Base-by-base conservation (phyloP, 1,140 invertebrate genomes). In the Ditylenchus dipsaci region DNA sequence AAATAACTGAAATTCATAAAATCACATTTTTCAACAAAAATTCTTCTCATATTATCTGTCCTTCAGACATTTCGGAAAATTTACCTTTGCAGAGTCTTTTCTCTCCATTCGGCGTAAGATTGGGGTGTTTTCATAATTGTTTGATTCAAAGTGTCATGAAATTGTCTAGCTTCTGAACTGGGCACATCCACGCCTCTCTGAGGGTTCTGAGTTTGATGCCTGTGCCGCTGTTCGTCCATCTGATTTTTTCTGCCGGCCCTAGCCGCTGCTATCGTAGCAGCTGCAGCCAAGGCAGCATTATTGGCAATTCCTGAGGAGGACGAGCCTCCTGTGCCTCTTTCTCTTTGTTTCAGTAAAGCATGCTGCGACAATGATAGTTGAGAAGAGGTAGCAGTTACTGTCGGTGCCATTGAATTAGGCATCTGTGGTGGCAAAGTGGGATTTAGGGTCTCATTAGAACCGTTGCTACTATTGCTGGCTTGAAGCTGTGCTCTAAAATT, bases 21-120 rank as follows among this genome's bases (percentile, higher is more conserved):
- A n/a, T n/a, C n/a, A n/a, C n/a, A n/a, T n/a, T n/a, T n/a, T n/a
- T n/a, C n/a, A n/a, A n/a, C n/a, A n/a, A n/a, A n/a, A n/a, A n/a
- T n/a, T n/a, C n/a, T n/a, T n/a, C n/a, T n/a, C n/a, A n/a, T n/a
- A n/a, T n/a, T n/a, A n/a, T n/a, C n/a, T n/a, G n/a, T n/a, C n/a
- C n/a, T n/a, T n/a, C n/a, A n/a, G n/a, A 11, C 33, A 38, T 38
- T 38, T 38, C 33, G 33, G 11, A 61, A 61, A 33, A 23, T 19
- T 19, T 23, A 65, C 72, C 72, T 76, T 26, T 71, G 33, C n/a
- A 73, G 38, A 8, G 59, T 59, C 69, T 58, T 53, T 53, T 73
- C 71, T 9, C 71, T 38, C 71, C 71, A 73, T 63, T 73, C 74
- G 17, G 71, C 71, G 70, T 73, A 73, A 3, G 45, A 59, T 43